Conservation (phyloP, 2,797 vertebrate species). For the Cetoscarus ocellatus region DNA sequence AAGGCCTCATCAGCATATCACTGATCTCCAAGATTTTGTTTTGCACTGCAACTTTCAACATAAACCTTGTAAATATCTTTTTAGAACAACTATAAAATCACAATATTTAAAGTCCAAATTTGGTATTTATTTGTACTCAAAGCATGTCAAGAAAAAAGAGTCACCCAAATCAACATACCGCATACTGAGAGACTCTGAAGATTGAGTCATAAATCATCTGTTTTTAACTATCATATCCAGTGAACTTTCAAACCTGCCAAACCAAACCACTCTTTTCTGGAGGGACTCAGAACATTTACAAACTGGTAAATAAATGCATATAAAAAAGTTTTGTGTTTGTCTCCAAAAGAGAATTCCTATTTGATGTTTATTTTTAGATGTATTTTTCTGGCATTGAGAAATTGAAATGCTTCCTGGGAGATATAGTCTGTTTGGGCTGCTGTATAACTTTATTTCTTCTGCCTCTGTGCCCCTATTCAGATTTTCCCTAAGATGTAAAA, state of each 20-base stretch:
- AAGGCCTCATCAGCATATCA: too few species aligned
- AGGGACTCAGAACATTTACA: conserved; percentile 20
- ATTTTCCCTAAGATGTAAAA: conserved; percentile 48
- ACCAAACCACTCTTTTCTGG: conserved; percentile 17
- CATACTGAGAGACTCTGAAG: conserved; percentile 16
- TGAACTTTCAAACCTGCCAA: conserved; percentile 55
- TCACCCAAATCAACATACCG: conserved; percentile 19
- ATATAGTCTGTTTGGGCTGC: conserved; percentile 28
- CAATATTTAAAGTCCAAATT: neutral
- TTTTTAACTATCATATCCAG: conserved; percentile 28
- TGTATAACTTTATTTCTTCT: conserved; percentile 16
- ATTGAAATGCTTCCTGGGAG: conserved; percentile 37
- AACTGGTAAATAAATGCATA: conserved; percentile 23
- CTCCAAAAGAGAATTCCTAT: conserved; percentile 6
- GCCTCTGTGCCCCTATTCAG: conserved; percentile 35
- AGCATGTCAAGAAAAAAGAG: conserved; percentile 22
- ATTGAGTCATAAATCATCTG: conserved; percentile 24
- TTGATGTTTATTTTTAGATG: conserved; percentile 31
- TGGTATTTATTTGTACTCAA: conserved; percentile 3
- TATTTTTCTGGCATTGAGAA: conserved; percentile 27
- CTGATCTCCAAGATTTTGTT: too few species aligned
- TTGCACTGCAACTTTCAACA: too few species aligned
- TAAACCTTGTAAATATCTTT: too few species aligned
- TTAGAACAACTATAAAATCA: neutral
- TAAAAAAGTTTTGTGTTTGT: conserved; percentile 26